Evolutionary conservation across 2,888 invertebrate genomes (phyloP), one percentile per base, ranked within the genome.

Genomic region (Dryocosmus kuriphilus): DNA sequence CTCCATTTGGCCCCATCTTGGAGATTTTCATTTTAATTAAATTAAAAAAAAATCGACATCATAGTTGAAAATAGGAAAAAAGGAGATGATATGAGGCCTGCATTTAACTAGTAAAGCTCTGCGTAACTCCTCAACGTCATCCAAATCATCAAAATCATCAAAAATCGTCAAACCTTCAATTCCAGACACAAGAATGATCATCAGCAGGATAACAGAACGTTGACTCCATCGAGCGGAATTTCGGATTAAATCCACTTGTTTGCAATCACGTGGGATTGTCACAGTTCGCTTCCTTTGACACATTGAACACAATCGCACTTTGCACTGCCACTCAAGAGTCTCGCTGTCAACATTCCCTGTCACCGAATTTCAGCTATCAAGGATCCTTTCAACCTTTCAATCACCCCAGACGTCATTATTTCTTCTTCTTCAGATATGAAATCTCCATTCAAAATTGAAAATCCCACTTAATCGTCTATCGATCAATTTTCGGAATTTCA

Each of bases 231-330:
- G 27, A 67, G 41, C 24, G 6, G 41, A 67, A 27, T 67, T 41
- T 41, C 41, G 65, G 24, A 41, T 41, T 27, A 41, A 67, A 67
- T 38, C 2, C 65, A 67, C 65, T 27, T 67, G 65, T 41, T 41
- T 41, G 41, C 65, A 67, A 65, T 65, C 41, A 67, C 14, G 24
- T 30, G 19, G 19, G 67, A 71, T 51, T 51, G 30, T 9, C 19
- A 71, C 67, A 71, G 46, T 41, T 71, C 19, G 41, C 46, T 71
- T 27, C 30, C 30, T 71, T 71, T 30, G 67, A 71, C 67, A 71
- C 67, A 71, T 71, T 30, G 67, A 71, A 71, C 67, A 41, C 67
- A 71, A 16, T 71, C 46, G 41, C 41, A 46, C 46, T 46, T 60
- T 19, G 5, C 14, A 60, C 57, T 27, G 14, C 2, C 24, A 60